Conservation (phyloP, 2,113 vertebrate species). For the Mesoclemmys tuberculata region DNA sequence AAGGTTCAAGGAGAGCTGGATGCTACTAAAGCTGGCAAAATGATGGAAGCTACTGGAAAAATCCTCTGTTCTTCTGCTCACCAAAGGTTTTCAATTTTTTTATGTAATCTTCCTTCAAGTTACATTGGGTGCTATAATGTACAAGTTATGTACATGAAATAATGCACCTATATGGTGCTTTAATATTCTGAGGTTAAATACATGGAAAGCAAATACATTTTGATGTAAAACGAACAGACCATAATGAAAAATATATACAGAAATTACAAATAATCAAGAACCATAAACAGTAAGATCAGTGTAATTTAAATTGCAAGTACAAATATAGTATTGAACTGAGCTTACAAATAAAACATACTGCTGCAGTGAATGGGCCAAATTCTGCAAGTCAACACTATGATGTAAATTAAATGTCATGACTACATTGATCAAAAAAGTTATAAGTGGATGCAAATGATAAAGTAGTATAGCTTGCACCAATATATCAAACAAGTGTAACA, state of each 20-base stretch:
- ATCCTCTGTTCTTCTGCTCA: slow-evolving; percentile 85
- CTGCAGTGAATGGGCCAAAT: background rate
- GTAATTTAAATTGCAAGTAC: background rate
- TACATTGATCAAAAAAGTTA: background rate
- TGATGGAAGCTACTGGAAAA: slow-evolving; percentile 88
- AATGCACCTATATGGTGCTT: accelerated
- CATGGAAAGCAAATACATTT: background rate
- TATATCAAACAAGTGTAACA: background rate
- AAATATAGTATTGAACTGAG: background rate
- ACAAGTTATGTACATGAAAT: background rate
- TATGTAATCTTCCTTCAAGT: background rate
- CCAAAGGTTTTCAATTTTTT: slow-evolving; percentile 78
- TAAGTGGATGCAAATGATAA: background rate
- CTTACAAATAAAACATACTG: background rate
- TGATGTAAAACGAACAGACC: background rate
- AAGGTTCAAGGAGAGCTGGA: slow-evolving; percentile 84
- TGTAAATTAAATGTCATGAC: background rate
- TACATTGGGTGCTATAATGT: background rate
- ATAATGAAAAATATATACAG: background rate
- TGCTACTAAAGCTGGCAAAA: slow-evolving; percentile 82
- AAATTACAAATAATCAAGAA: background rate
- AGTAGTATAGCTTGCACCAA: background rate
- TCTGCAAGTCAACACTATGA: background rate
- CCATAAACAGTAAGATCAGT: background rate
- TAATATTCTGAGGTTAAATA: accelerated